Evolutionary conservation across 2,797 vertebrate species (phyloP), one percentile per base, ranked within the genome.

Genomic region (Myotis pilosus): DNA sequence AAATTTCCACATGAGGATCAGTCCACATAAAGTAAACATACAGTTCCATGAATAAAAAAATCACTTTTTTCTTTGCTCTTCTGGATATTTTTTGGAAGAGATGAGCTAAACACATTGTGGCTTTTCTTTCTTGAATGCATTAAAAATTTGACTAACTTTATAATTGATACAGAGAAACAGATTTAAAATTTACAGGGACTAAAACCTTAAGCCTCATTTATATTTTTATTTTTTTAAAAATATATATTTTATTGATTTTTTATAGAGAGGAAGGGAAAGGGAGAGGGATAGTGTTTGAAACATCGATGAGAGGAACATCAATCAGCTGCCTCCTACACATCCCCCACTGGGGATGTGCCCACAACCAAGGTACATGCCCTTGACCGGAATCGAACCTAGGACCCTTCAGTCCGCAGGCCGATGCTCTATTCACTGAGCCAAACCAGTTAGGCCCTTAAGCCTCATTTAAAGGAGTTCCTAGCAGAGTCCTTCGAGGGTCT

Each of bases 391-490:
- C 10, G 9, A 44, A 44, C 44, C 44, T 44, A 8, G 10, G 44
- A 44, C 44, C 44, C 44, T 44, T 44, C 10, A 44, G 44, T 11
- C 10, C 0, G 2, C 9, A 44, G 44, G 10, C 44, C 10, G 10
- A 44, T 44, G 44, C 44, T 44, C 44, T 44, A 44, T 44, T 10
- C 44, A 44, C 44, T 8, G 10, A 44, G 44, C 44, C 44, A 44
- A 11, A 44, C 44, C 2, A 2, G 44, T 44, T 44, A 44, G 44
- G 44, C 44, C 91, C 68, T 55, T 87, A 66, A 88, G 28, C 28
- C 89, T 87, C 85, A 96, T 78, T 95, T 96, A 94, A 97, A 95
- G 88, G n/a, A 95, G 41, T 16, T 57, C 16, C 25, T 41, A 94
- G 87, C n/a, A 86, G 91, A 81, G 53, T 76, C 55, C 68, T 93